Conservation (phyloP, 2,888 invertebrate species). For the Philereme transversata region DNA sequence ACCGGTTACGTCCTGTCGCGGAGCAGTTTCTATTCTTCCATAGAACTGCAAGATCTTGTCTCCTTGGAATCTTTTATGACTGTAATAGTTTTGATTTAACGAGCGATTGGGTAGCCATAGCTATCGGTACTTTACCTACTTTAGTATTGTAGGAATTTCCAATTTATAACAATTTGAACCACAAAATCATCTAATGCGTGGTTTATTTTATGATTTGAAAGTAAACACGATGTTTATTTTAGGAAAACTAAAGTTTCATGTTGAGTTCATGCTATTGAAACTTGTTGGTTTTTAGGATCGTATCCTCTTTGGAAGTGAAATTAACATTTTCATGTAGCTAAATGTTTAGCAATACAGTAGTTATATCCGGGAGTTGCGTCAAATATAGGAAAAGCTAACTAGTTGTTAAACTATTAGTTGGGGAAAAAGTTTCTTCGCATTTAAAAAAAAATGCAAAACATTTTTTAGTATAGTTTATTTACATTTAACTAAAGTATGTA, state of each 20-base stretch:
- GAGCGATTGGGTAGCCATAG: conserved; percentile 9
- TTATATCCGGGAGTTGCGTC: too few relatives aligned
- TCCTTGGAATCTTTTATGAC: conserved; percentile 6
- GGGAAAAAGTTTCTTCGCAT: too few relatives aligned
- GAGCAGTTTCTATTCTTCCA: neutral
- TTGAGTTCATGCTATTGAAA: neutral
- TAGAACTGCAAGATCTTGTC: neutral
- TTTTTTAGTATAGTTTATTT: too few relatives aligned
- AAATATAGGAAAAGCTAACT: too few relatives aligned
- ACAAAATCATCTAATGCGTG: neutral
- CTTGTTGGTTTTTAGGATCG: neutral
- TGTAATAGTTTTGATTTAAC: conserved; percentile 13
- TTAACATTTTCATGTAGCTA: neutral
- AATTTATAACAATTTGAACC: neutral
- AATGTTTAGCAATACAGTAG: neutral
- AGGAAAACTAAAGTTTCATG: neutral
- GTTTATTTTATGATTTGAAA: neutral
- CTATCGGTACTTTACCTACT: conserved; percentile 12
- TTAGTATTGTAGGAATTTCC: conserved; percentile 1
- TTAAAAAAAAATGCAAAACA: too few relatives aligned
- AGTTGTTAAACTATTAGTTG: too few relatives aligned
- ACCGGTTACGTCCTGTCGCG: neutral
- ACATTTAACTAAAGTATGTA: too few relatives aligned
- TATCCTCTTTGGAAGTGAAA: neutral
- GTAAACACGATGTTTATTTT: neutral